Conservation (phyloP, 2,113 vertebrate species). For the Hippocampus guttulatus region DNA sequence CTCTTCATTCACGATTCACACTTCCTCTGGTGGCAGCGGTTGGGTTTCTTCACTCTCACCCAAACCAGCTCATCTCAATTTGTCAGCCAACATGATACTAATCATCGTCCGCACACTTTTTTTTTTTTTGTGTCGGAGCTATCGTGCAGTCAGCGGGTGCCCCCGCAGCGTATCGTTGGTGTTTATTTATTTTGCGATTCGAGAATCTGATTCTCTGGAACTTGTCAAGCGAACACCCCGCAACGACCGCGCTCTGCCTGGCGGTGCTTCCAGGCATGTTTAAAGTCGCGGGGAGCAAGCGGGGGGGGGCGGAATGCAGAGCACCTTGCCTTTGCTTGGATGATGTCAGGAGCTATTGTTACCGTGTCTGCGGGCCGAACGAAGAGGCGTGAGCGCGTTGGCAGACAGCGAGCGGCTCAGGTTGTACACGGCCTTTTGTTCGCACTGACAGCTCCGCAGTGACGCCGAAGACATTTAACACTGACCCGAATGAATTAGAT, state of each 20-base stretch:
- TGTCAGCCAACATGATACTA: slow-evolving; percentile 35
- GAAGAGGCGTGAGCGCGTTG: slow-evolving; percentile 50
- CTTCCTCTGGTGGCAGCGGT: not conserved
- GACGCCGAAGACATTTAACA: slow-evolving; percentile 59
- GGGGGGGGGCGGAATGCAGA: slow-evolving; percentile 42
- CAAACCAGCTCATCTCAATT: slow-evolving; percentile 39
- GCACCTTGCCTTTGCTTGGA: slow-evolving; percentile 51
- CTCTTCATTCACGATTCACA: too few species aligned
- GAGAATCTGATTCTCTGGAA: slow-evolving; percentile 62
- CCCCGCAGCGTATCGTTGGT: slow-evolving; percentile 54
- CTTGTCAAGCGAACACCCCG: slow-evolving; percentile 55
- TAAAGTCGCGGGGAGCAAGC: slow-evolving; percentile 25
- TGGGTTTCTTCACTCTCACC: slow-evolving; percentile 19
- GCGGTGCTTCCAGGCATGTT: slow-evolving; percentile 21
- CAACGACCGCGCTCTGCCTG: slow-evolving; percentile 15
- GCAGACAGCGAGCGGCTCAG: slow-evolving; percentile 47
- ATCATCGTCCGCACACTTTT: slow-evolving; percentile 24
- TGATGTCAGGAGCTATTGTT: slow-evolving; percentile 64
- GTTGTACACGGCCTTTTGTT: slow-evolving; percentile 49
- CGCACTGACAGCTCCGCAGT: slow-evolving; percentile 54
- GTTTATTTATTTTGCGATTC: slow-evolving; percentile 57
- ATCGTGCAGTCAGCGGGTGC: slow-evolving; percentile 44
- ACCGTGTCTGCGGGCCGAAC: slow-evolving; percentile 48
- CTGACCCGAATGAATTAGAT: slow-evolving; percentile 62
- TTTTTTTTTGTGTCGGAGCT: slow-evolving; percentile 40